These are phyloP conservation scores for Ibycter americanus DNA, from an alignment of 2,797 vertebrate species.

Conservation along the genomic window DNA sequence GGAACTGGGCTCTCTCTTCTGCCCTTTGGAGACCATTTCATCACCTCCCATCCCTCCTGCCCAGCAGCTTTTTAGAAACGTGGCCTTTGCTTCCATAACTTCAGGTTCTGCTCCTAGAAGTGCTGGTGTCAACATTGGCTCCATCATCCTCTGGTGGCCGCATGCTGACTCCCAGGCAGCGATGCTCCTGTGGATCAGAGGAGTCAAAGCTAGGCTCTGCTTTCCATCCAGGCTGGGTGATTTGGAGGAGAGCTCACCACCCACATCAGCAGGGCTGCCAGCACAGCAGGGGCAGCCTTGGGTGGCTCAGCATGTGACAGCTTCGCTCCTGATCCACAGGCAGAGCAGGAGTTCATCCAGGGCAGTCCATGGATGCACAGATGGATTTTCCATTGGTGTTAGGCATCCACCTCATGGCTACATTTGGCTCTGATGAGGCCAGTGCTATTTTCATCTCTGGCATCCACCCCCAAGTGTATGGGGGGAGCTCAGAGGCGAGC, in stretches of 20 bases:
- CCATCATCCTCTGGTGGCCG: not conserved
- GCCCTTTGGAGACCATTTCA: not conserved
- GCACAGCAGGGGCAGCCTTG: not conserved
- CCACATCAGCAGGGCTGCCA: not conserved
- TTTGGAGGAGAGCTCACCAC: not conserved
- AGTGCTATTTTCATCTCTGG: not conserved
- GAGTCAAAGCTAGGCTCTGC: not conserved
- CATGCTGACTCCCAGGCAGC: fast-evolving
- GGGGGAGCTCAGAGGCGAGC: not conserved
- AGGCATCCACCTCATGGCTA: not conserved
- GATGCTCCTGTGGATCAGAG: not conserved
- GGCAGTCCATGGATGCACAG: not conserved
- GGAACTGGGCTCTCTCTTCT: not conserved
- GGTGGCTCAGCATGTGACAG: not conserved
- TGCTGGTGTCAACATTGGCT: not conserved
- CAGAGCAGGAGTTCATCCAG: not conserved
- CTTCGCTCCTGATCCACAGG: not conserved
- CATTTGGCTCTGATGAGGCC: not conserved
- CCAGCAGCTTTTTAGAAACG: not conserved
- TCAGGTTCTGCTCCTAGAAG: not conserved
- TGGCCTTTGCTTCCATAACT: not conserved
- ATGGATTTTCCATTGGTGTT: not conserved
- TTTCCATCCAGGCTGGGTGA: not conserved
- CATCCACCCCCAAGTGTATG: not conserved
- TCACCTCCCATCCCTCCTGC: not conserved